Percentiles rank a stretch among this genome's conserved stretches.
Conservation (phyloP, 92 coral and sea anemone genomes). For the Heliopora coerulea region DNA sequence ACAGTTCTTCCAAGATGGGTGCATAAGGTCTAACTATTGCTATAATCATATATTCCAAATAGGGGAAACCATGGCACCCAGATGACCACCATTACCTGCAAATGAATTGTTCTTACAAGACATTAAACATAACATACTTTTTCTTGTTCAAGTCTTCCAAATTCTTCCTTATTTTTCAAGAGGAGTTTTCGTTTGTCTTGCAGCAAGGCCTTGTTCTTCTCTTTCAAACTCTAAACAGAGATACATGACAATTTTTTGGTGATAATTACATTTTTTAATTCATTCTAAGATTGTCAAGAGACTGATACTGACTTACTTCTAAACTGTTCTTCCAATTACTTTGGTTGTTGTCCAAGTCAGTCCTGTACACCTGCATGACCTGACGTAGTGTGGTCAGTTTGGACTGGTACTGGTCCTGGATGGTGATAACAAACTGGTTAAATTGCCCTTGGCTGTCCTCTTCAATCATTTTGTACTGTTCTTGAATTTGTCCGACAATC, state of each 20-base stretch:
- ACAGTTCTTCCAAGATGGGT: too few relatives aligned
- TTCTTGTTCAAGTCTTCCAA: constrained; percentile 70
- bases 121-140: too few relatives aligned
- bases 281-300: too few relatives aligned
- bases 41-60: too few relatives aligned
- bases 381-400: constrained; percentile 88
- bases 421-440: constrained; percentile 86
- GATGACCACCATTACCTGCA: too few relatives aligned
- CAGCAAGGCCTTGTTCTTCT: constrained; percentile 75
- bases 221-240: constrained; percentile 76
- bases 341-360: constrained; percentile 66
- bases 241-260: background rate
- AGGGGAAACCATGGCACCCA: too few relatives aligned
- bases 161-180: constrained; percentile 87
- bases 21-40: too few relatives aligned
- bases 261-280: too few relatives aligned
- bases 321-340: constrained; percentile 83
- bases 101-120: too few relatives aligned
- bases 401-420: constrained; percentile 80
- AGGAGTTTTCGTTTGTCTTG: constrained; percentile 80
- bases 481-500: constrained; percentile 89
- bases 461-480: constrained; percentile 83
- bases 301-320: constrained; percentile 64
- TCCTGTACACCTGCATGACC: constrained; percentile 86
- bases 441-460: constrained; percentile 98